A percentile compares a stretch with the other conserved stretches of the same genome.
Evolutionary conservation across 2,113 vertebrate species (phyloP).

Genomic region (Myotis yumanensis): DNA sequence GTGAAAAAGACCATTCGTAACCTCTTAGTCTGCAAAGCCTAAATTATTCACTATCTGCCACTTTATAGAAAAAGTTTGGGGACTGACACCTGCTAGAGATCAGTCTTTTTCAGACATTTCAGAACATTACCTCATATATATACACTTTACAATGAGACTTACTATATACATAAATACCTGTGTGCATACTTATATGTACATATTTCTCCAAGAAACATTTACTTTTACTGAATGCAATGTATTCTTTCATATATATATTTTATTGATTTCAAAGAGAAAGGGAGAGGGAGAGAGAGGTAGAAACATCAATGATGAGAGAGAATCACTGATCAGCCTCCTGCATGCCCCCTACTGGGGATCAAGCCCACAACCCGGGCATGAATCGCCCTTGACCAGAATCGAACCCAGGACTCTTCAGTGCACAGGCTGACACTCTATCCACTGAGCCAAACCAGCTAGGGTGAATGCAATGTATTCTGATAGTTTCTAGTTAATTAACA

Average conservation of each 20-base stretch:
- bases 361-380: too few species aligned
- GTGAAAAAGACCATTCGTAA: not conserved
- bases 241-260: too few species aligned
- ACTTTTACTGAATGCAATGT: not conserved
- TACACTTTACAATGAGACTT: not conserved
- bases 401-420: too few species aligned
- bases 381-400: too few species aligned
- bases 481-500: not conserved
- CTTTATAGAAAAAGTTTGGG: not conserved
- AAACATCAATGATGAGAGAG: too few species aligned
- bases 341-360: too few species aligned
- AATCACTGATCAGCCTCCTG: too few species aligned
- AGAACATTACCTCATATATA: not conserved
- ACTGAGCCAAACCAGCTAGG: too few species aligned
- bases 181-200: not conserved
- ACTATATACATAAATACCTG: not conserved
- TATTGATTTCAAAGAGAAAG: not conserved
- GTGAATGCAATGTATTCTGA: not conserved
- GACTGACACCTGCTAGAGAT: not conserved
- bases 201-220: conserved; percentile 5
- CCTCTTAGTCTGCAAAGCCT: not conserved
- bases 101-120: not conserved
- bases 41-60: conserved; percentile 5
- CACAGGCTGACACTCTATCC: too few species aligned
- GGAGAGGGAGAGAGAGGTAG: too few species aligned